Base-by-base conservation (phyloP, 1,140 invertebrate species). In the Ips typographus region DNA sequence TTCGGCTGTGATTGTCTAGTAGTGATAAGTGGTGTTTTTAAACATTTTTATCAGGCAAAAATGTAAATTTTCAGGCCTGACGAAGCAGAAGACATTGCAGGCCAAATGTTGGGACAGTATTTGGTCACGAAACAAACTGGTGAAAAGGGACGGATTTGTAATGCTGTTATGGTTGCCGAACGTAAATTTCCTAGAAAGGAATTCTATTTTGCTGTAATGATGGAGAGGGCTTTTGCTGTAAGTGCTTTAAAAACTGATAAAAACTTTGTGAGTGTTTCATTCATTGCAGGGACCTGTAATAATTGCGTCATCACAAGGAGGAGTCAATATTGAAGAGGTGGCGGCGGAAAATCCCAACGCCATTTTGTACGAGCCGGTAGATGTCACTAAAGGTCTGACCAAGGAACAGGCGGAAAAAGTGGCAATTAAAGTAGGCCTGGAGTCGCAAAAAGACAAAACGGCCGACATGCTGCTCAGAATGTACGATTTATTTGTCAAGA, bases 51-150 rank as follows among this genome's bases (percentile, higher is more conserved):
- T 56, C 38, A 39, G 47, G 47, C 7, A 1, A 8, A 1, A 1
- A 7, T 49, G 47, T 7, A 5, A 40, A 40, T 47, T 76, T 83
- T 56, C 74, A 98, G 94, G 5, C 91, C 96, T 55, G 88, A 95
- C 77, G 90, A 94, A 81, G 96, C 94, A 1, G 90, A 89, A 74
- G 88, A 94, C 5, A 82, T 95, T 63, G 87, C 93, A 40, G 82
- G 86, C 40, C 90, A 96, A 83, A 99, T 99, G 96, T 85, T 99
- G 56, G 92, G 94, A 6, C 89, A 96, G 78, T 87, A 90, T 63
- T 83, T 99, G 71, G 89, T 98, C 57, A 99, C 96, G 1, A 98
- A 98, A 81, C 96, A 99, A 83, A 99, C 96, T 4, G 95, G 95
- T 1, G 93, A 94, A 70, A 92, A 87, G 56, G 96, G 96, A 2